Percentiles rank a stretch among this genome's conserved stretches.
Conservation (phyloP, 2,888 invertebrate genomes). For the Muscina levida region DNA sequence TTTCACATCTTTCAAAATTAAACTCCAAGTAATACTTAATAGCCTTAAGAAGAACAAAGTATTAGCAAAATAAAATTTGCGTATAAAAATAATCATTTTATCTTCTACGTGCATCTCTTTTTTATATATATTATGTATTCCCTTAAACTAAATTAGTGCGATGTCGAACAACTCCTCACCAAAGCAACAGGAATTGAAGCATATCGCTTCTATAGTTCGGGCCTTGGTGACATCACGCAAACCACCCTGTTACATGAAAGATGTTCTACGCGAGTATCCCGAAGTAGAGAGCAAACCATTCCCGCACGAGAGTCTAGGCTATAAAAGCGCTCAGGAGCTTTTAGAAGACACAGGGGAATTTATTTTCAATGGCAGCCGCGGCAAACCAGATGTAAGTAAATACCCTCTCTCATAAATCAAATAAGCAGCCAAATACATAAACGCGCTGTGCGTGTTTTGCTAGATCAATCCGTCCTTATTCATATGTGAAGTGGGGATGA, state of each 20-base stretch:
- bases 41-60: too few species aligned
- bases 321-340: conserved; percentile 82
- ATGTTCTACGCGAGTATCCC: conserved; percentile 83
- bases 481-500: conserved; percentile 3
- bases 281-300: conserved; percentile 84
- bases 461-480: conserved; percentile 4
- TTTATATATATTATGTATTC: too few species aligned
- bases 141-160: conserved; percentile 46
- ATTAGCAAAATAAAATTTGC: too few species aligned
- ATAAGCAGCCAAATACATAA: neutral
- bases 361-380: conserved; percentile 79
- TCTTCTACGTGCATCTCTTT: too few species aligned
- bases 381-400: conserved; percentile 80
- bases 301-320: conserved; percentile 84
- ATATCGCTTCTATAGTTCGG: conserved; percentile 73
- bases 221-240: conserved; percentile 76
- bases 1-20: too few species aligned
- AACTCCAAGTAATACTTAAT: too few species aligned
- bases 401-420: neutral
- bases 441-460: too few species aligned
- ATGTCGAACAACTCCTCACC: conserved; percentile 56
- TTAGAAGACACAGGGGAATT: conserved; percentile 83
- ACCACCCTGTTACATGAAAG: conserved; percentile 72
- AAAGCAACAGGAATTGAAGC: conserved; percentile 70
- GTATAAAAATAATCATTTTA: too few species aligned